Evolutionary conservation across 53 echinoderm and acorn worm genomes (phyloP).

Genomic region (Stichopus horrens): DNA sequence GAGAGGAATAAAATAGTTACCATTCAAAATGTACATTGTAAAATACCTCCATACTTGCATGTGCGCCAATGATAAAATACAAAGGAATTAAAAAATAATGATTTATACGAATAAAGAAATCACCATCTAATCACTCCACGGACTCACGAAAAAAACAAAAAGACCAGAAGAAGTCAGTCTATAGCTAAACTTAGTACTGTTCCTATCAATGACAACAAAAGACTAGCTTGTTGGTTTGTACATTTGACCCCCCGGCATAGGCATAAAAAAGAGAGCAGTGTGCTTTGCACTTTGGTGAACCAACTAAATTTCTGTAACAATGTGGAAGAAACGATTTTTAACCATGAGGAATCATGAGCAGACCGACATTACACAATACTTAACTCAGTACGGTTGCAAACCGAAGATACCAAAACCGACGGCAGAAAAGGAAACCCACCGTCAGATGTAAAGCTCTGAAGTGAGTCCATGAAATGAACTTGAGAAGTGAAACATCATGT

Average conservation of each 20-base stretch:
- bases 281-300: no score
- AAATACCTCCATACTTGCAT: constrained; percentile 4
- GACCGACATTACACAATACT: background rate
- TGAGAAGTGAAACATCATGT: no score
- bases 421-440: no score
- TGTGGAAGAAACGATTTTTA: background rate
- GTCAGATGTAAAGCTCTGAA: no score
- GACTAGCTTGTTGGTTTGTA: no score
- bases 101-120: background rate
- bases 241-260: no score
- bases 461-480: no score
- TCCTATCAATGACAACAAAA: background rate
- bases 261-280: no score
- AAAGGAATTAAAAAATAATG: background rate
- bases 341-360: background rate
- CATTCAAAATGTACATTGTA: constrained; percentile 14
- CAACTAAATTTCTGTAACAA: background rate
- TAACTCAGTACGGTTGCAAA: background rate
- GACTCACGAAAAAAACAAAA: no score
- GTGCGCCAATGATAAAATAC: no score
- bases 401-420: no score
- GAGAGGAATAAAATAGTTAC: background rate
- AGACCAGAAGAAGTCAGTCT: background rate
- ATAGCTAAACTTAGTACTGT: background rate
- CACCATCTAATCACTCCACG: no score